These are phyloP conservation scores for Sycophila texana DNA, from an alignment of 2,888 invertebrate genomes.

Conservation along the genomic window DNA sequence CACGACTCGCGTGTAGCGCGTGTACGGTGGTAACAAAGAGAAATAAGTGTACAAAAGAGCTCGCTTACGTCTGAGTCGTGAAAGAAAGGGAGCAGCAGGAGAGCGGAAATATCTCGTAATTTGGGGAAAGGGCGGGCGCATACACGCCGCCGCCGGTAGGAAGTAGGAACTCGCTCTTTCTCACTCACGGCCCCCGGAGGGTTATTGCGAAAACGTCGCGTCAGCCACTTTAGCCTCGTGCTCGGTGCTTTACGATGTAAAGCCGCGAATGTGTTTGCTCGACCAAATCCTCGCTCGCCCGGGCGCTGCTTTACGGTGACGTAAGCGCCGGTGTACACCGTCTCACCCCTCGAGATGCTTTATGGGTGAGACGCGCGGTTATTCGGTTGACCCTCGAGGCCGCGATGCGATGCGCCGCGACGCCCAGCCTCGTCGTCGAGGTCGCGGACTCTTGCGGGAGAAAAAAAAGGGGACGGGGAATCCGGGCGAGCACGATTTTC, in stretches of 20 bases:
- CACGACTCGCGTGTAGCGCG: no score
- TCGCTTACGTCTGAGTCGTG: neutral
- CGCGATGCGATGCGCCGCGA: neutral
- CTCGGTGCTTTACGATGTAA: constrained; percentile 64
- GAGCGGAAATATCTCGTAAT: constrained; percentile 41
- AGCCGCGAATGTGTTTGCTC: constrained; percentile 67
- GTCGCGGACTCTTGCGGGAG: neutral
- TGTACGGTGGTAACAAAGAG: constrained; percentile 14
- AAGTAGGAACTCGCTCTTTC: neutral
- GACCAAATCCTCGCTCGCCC: constrained; percentile 62
- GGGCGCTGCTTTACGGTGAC: constrained; percentile 65
- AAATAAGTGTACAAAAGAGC: constrained; percentile 40
- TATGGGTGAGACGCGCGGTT: constrained; percentile 20
- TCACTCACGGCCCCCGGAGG: neutral
- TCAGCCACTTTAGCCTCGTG: constrained; percentile 52
- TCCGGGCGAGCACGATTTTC: constrained; percentile 2
- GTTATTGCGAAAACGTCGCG: constrained; percentile 56
- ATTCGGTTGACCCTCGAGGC: constrained; percentile 34
- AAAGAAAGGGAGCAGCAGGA: constrained; percentile 21
- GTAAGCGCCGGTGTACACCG: constrained; percentile 60
- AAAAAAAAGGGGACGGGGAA: neutral
- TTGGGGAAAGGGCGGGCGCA: constrained; percentile 19
- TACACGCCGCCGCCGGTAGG: neutral
- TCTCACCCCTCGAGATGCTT: constrained; percentile 20
- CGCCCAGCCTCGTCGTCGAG: neutral